Base-by-base conservation (phyloP, 2,888 invertebrate genomes). In the Heteromurus nitidus region DNA sequence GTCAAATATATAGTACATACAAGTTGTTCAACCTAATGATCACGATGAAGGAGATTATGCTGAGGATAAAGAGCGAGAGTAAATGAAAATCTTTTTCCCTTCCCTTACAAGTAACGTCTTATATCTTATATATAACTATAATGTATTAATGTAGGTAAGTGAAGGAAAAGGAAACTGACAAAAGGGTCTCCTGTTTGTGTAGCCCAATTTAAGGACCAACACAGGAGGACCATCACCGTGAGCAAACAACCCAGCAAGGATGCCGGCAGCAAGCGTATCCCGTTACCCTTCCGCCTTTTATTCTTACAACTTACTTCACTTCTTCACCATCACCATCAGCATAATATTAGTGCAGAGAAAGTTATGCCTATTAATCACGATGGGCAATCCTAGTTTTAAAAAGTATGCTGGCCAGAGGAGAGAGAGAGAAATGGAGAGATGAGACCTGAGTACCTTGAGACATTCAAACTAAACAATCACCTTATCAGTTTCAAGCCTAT, bases 261-360 rank as follows among this genome's bases (percentile, higher is more conserved):
- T 42, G 67, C 62, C 73, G 74, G 80, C 80, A 74, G 60, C 68
- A 80, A 80, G 69, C 64, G 69, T 80, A 80, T 80, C 80, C 74
- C 69, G 69, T 80, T 80, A 80, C 80, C 74, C 68, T 74, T 69
- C 80, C 74, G 80, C 73, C 73, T 60, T 73, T 73, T 60, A 28
- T n/a, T n/a, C n/a, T n/a, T 67, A 73, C 60, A 73, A 31, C 72
- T 79, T 72, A 80, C 79, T 64, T 70, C 44, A 28, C 58, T 44
- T 53, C 64, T 62, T 65, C 67, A 68, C 69, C 68, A 76, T 69
- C 76, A 31, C 22, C 69, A 26, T n/a, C n/a, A n/a, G n/a, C n/a
- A n/a, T n/a, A n/a, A n/a, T 28, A 26, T 67, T 42, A 26, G 18
- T 75, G 31, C 58, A 75, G 20, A 76, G 47, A 68, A 62, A 60